phyloP scores from a whole-genome alignment of 2,113 vertebrate genomes.

The Chiloscyllium plagiosum region DNA sequence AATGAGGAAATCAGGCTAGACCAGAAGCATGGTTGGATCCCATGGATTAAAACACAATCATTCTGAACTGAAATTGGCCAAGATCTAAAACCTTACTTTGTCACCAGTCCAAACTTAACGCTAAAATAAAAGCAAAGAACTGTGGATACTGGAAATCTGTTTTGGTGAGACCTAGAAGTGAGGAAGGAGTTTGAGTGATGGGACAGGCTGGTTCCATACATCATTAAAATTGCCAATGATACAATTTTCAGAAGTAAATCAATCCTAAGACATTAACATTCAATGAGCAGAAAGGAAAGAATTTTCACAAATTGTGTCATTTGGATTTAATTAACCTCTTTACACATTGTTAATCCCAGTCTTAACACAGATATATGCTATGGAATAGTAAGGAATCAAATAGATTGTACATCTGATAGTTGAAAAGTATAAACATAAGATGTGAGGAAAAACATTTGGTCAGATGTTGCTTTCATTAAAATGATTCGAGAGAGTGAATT shows the following conservation, averaged over 20 bases:
- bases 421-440: neutral
- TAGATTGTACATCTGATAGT: neutral
- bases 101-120: neutral
- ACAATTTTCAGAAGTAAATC: neutral
- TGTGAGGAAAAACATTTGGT: neutral
- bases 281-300: neutral
- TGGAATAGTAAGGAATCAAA: neutral
- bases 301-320: neutral
- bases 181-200: neutral
- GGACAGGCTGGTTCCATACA: no score
- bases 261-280: neutral
- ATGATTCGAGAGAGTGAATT: neutral
- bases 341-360: neutral
- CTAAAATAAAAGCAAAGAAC: no score
- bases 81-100: neutral
- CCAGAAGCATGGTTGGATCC: neutral
- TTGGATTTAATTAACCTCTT: conserved; percentile 6
- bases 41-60: neutral
- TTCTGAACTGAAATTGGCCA: neutral
- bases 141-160: neutral
- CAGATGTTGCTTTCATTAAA: neutral
- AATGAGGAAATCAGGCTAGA: neutral
- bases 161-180: neutral
- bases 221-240: neutral
- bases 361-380: neutral